These are phyloP conservation scores for Leptoteleia sp. DNA, from an alignment of 1,140 invertebrate species.

Conservation along the genomic window DNA sequence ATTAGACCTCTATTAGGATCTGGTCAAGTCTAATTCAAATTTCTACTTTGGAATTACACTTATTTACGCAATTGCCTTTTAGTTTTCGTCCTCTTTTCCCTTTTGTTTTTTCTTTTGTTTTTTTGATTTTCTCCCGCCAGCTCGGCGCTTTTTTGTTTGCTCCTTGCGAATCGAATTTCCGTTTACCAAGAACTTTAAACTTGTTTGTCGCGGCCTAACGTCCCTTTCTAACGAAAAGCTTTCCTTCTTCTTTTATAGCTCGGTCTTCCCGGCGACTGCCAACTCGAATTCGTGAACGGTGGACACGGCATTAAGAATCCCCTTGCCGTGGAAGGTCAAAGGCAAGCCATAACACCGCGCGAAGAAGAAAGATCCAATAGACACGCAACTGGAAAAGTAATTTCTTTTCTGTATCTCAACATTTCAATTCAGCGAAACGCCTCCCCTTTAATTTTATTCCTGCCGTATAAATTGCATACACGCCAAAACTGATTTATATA, in stretches of 20 bases:
- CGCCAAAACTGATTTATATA: background rate
- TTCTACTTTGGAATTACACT: slow-evolving; percentile 46
- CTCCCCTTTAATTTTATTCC: slow-evolving; percentile 16
- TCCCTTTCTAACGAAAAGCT: slow-evolving; percentile 28
- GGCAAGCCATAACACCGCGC: slow-evolving; percentile 72
- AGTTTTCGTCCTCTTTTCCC: no score
- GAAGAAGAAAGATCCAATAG: slow-evolving; percentile 77
- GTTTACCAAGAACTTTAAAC: background rate
- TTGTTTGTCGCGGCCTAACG: background rate
- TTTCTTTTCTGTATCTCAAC: no score
- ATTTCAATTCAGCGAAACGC: slow-evolving; percentile 17
- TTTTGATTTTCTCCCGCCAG: no score
- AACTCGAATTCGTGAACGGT: slow-evolving; percentile 98
- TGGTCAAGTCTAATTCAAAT: slow-evolving; percentile 24
- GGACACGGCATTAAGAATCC: slow-evolving; percentile 99
- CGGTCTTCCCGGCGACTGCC: slow-evolving; percentile 91
- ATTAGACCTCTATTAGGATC: slow-evolving; percentile 4
- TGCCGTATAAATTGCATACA: background rate
- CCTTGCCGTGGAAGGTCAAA: slow-evolving; percentile 86
- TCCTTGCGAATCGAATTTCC: no score
- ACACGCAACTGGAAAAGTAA: slow-evolving; percentile 77
- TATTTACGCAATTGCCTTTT: background rate
- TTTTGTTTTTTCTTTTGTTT: no score
- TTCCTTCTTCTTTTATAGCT: slow-evolving; percentile 85
- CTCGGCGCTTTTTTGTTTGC: no score